Percentiles rank a stretch among this genome's conserved stretches.
These are phyloP conservation scores for Pseudochirops cupreus DNA, from an alignment of 2,797 vertebrate genomes.

Conservation along the genomic window DNA sequence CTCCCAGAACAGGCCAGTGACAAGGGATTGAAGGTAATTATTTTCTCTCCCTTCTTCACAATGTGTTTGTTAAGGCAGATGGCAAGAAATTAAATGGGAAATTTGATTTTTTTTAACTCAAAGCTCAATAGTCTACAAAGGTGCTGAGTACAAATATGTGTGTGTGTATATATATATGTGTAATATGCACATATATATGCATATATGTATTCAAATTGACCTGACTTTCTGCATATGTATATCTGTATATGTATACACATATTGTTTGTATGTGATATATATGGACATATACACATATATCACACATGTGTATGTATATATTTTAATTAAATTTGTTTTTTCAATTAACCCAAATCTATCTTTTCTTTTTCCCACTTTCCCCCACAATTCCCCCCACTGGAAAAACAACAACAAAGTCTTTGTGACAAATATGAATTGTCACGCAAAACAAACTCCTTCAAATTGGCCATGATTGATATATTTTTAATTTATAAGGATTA, in stretches of 20 bases:
- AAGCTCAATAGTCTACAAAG: neutral
- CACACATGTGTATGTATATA: neutral
- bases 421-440: neutral
- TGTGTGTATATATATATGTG: neutral
- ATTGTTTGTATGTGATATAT: neutral
- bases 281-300: neutral
- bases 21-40: neutral
- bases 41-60: neutral
- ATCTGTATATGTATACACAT: no score
- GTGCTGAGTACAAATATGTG: neutral
- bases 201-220: neutral
- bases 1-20: neutral
- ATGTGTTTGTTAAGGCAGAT: neutral
- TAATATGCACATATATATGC: no score
- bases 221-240: no score
- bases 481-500: neutral
- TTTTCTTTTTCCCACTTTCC: neutral
- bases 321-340: neutral
- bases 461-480: neutral
- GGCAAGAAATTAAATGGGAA: neutral
- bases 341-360: neutral
- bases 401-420: neutral
- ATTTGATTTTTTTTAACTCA: neutral
- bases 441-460: neutral
- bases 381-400: neutral